Base-by-base conservation (phyloP, 2,113 vertebrate genomes). In the Gorsachius goisagi region DNA sequence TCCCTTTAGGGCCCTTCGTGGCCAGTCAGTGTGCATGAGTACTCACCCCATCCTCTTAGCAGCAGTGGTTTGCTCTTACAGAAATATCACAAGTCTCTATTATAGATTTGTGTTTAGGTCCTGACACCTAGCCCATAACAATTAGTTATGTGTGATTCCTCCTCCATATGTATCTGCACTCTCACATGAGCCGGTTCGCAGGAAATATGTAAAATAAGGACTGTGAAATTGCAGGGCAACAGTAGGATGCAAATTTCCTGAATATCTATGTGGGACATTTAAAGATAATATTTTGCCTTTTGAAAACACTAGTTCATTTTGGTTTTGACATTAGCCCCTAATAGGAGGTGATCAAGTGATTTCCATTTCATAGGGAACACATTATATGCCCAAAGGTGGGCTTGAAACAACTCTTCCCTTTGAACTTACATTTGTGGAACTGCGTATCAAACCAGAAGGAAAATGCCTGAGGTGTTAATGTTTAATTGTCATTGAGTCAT, bases 401-500 rank as follows among this genome's bases (percentile, higher is more conserved):
- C 69, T 93, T 93, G 60, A 73, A 90, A 87, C 73, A 89, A 20
- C 44, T 89, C 45, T 93, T 95, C 20, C 33, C 64, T 97, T 95
- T 96, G 85, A 95, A 88, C 45, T 90, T 33, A 13, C 1, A 12
- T 83, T 75, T 85, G 35, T 89, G 63, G 62, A 91, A 68, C 14
- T 76, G 77, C 79, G 58, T 95, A 91, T 92, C 81, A 94, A 85
- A 75, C 87, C 71, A 86, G 85, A 86, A 92, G 76, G 73, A 86
- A 81, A 89, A 89, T 41, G 92, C 86, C 90, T 89, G 77, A 89
- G 92, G 92, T 85, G 91, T 80, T 94, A 81, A n/a, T 94, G 47
- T 91, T 86, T 96, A 88, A 93, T 91, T 97, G 91, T 75, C 94
- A 81, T 72, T 63, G 90, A 96, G 44, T 93, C 88, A 72, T n/a